Evolutionary conservation across 1,140 invertebrate genomes (phyloP), one percentile per base, ranked within the genome.

Genomic region (Orussus abietinus): DNA sequence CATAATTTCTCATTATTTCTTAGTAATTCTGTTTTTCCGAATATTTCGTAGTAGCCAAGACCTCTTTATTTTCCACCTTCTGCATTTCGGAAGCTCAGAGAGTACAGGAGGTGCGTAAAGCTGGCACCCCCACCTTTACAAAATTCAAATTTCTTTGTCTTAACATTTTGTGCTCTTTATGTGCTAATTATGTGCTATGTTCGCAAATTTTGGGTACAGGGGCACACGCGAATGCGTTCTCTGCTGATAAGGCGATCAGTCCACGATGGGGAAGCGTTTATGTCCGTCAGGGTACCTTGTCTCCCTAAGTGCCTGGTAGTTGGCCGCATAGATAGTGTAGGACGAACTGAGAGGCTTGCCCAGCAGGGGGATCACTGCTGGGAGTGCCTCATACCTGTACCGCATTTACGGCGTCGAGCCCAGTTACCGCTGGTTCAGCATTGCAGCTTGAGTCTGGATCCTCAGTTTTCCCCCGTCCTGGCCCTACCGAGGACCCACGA

Each of bases 251-350:
- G n/a, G n/a, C n/a, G n/a, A n/a, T n/a, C n/a, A n/a, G n/a, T n/a
- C n/a, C n/a, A n/a, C n/a, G n/a, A n/a, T n/a, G n/a, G n/a, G n/a
- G n/a, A n/a, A n/a, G n/a, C n/a, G n/a, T n/a, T n/a, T n/a, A n/a
- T n/a, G n/a, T n/a, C n/a, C n/a, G n/a, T n/a, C n/a, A n/a, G n/a
- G 53, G 47, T 49, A 71, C 39, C 66, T 64, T 0, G 57, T 48
- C 4, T 72, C 68, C 12, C 35, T 13, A 2, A 43, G 55, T 4
- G 45, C 9, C 25, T 62, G 58, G 32, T 69, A 69, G 22, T 65
- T 70, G 1, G 60, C 51, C 0, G 57, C 55, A 45, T 62, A 69
- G 17, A 57, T 34, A 2, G 61, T 38, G 21, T 57, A 68, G 5
- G 59, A 47, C 2, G 61, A 53, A 21, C 48, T 56, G 0, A 64